These are phyloP conservation scores for Drosophila mayri DNA, from an alignment of 1,140 invertebrate genomes.

Conservation along the genomic window DNA sequence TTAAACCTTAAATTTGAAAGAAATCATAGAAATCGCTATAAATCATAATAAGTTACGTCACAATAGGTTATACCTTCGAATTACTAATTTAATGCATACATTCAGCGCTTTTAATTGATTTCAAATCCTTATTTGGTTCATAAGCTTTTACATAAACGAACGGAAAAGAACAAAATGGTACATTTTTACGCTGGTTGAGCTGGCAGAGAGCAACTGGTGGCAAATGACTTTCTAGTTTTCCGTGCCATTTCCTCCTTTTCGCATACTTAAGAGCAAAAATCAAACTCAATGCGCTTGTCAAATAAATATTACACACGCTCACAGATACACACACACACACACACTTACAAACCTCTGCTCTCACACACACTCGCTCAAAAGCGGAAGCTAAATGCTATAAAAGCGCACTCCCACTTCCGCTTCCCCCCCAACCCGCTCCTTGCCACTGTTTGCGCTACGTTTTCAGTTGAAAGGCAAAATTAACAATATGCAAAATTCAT, in stretches of 20 bases:
- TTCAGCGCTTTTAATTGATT: not conserved
- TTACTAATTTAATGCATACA: not conserved
- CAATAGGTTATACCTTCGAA: not conserved
- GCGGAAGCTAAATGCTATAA: slow-evolving; percentile 74
- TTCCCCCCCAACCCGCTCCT: slow-evolving; percentile 2
- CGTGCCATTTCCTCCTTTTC: slow-evolving; percentile 28
- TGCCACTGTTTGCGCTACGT: slow-evolving; percentile 31
- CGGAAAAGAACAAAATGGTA: not conserved
- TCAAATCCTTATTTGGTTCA: not conserved
- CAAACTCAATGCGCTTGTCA: slow-evolving; percentile 56
- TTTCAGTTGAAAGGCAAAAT: slow-evolving; percentile 78
- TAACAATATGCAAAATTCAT: slow-evolving; percentile 84
- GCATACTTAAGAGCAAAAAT: slow-evolving; percentile 50
- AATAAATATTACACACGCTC: slow-evolving; percentile 49
- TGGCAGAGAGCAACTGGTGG: slow-evolving; percentile 32
- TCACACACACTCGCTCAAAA: slow-evolving; percentile 11
- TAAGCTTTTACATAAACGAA: not conserved
- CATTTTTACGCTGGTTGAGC: not conserved
- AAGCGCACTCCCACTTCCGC: slow-evolving; percentile 49
- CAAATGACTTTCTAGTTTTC: slow-evolving; percentile 52
- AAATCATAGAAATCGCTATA: no score
- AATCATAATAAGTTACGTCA: no score
- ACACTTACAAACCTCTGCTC: not conserved
- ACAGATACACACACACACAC: slow-evolving; percentile 20
- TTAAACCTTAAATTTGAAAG: no score